These are phyloP conservation scores for Cataglyphis albicans DNA, from an alignment of 2,888 invertebrate species.

Conservation along the genomic window DNA sequence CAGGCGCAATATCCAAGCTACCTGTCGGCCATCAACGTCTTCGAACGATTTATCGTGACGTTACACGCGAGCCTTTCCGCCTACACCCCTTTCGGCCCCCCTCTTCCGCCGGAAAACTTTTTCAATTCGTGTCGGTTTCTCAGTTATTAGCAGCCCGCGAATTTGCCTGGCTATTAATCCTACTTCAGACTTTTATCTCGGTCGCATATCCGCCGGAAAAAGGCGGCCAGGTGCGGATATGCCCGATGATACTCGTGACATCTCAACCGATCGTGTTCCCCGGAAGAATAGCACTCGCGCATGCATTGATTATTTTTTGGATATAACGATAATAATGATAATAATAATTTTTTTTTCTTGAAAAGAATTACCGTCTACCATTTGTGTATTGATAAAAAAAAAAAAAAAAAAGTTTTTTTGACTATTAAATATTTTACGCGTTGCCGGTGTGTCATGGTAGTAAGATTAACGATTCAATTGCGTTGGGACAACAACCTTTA, in stretches of 20 bases:
- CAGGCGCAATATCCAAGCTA: conserved; percentile 70
- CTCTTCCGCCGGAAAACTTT: conserved; percentile 73
- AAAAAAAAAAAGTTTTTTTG: not conserved
- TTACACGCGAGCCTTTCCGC: conserved; percentile 69
- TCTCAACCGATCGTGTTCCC: conserved; percentile 11
- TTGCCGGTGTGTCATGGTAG: not conserved
- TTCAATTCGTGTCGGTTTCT: conserved; percentile 72
- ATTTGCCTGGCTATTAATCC: conserved; percentile 74
- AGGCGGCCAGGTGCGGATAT: conserved; percentile 21
- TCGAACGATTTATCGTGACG: conserved; percentile 74
- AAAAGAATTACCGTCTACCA: not conserved
- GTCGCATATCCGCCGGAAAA: conserved; percentile 64
- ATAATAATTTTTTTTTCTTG: not conserved
- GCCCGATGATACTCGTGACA: conserved; percentile 31
- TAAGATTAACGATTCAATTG: not conserved
- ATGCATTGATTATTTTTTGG: not conserved
- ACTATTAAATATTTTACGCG: not conserved
- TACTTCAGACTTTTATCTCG: conserved; percentile 56
- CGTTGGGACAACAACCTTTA: not conserved
- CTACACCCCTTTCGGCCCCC: conserved; percentile 57
- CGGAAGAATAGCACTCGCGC: not conserved
- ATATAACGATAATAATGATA: not conserved
- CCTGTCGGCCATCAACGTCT: conserved; percentile 75
- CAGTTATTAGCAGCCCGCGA: conserved; percentile 67
- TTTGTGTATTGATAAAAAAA: not conserved